Evolutionary conservation across 2,113 vertebrate species (phyloP), one percentile per base, ranked within the genome.

Genomic region (Mirounga angustirostris): DNA sequence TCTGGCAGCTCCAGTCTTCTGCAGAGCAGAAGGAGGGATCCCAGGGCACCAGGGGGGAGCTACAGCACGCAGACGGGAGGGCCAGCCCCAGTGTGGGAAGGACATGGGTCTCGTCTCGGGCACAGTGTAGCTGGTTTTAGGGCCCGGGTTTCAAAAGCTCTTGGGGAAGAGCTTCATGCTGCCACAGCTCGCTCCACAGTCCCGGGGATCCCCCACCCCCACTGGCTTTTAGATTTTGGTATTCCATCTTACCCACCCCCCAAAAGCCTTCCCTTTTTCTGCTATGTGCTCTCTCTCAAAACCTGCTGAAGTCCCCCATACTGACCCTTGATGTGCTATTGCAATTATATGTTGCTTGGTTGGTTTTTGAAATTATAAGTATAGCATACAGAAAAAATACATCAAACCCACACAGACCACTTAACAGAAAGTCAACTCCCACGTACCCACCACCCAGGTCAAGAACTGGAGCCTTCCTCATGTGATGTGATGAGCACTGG

Each of bases 51-150:
- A 50, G 54, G 54, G 63, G 76, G 46, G 83, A 83, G 54, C 61
- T 63, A 33, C 5, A 61, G 61, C 30, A 7, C 0, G 10, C 69
- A 8, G 3, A 28, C 18, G 0, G 12, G 21, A 85, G 85, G 61
- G 26, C 76, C 7, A 21, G 2, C 33, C 18, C 56, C 22, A 43
- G 61, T 5, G 4, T 7, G 24, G 81, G 89, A 74, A 78, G 46
- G 69, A 63, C n/a, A 12, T 0, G 0, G 52, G 43, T 24, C 43
- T 30, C 13, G 7, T n/a, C 36, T 16, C 26, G 2, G 4, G 12
- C 6, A 4, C n/a, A 43, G 73, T 43, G 58, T 46, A n/a, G 26
- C 50, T 67, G 63, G 76, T 40, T 24, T 54, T 11, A 52, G 82
- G 26, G 7, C 0, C 3, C 0, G 3, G n/a, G 10, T 80, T 81